Base-by-base conservation (phyloP, 1,140 invertebrate species). In the Drosophila subobscura region DNA sequence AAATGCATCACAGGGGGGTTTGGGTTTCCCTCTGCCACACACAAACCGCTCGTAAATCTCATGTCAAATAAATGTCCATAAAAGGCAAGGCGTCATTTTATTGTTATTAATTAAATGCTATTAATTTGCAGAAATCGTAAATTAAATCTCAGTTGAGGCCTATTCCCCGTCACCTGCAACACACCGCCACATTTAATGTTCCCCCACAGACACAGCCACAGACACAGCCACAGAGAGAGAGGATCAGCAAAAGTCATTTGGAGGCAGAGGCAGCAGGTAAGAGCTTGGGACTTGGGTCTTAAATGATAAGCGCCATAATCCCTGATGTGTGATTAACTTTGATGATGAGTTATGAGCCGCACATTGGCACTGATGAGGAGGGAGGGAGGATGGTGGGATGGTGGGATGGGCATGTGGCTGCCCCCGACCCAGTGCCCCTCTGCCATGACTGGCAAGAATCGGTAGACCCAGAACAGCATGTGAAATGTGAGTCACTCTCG, bases 61-160 rank as follows among this genome's bases (percentile, higher is more conserved):
- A 49, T 67, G 71, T 68, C 83, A 88, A 88, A 88, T 88, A 88
- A 88, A 88, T 79, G 84, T 79, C 75, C 79, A 88, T 88, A 88
- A 88, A 79, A 65, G 49, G 57, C 20, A 75, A 88, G 85, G 84
- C 84, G 84, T 88, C 84, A 88, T 84, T 88, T 88, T 88, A 88
- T 89, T 88, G 84, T 88, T 88, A 88, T 88, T 88, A 88, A 88
- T 88, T 88, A 89, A 88, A 88, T 51, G 84, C 84, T 89, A 88
- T 88, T 88, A 89, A 88, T 88, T 88, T 88, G 85, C 80, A 89
- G 84, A 89, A 88, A 88, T 88, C 84, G 84, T 88, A 88, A 88
- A 88, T 88, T 89, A 88, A 88, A 88, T 89, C 84, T 79, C 54
- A 57, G 70, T 41, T 65, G 61, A 61, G 73, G 73, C 44, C 72